Evolutionary conservation across 1,140 invertebrate genomes (phyloP).

Genomic region (Eubasilissa regina): DNA sequence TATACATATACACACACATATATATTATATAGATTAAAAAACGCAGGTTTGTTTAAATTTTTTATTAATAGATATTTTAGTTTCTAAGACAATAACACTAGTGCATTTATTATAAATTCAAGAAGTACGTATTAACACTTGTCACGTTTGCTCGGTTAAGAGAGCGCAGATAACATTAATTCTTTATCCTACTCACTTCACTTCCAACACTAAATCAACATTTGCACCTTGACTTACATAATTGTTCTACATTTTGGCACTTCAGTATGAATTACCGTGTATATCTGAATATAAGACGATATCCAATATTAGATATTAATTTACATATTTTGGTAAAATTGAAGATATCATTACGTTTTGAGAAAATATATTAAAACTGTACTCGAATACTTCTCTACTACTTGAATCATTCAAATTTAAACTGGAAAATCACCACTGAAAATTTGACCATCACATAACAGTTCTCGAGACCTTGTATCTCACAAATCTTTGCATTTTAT

Average conservation of each 20-base stretch:
- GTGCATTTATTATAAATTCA: conserved; percentile 17
- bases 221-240: conserved; percentile 20
- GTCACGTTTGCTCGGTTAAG: neutral
- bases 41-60: neutral
- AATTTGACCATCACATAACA: too few relatives aligned
- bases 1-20: too few relatives aligned
- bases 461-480: too few relatives aligned
- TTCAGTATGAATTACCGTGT: conserved; percentile 21
- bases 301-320: too few relatives aligned
- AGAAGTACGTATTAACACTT: conserved; percentile 14
- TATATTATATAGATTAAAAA: neutral
- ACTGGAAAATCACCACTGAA: too few relatives aligned
- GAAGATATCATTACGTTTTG: too few relatives aligned
- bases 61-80: conserved; percentile 42
- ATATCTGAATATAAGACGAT: neutral
- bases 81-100: conserved; percentile 24
- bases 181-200: neutral
- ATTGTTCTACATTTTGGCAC: conserved; percentile 35
- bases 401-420: too few relatives aligned
- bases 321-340: too few relatives aligned
- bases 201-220: conserved; percentile 6
- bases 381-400: too few relatives aligned
- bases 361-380: too few relatives aligned
- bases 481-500: too few relatives aligned
- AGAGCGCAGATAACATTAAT: conserved; percentile 9